phyloP scores from a whole-genome alignment of 2,888 invertebrate genomes.

The Heterodera filipjevi region DNA sequence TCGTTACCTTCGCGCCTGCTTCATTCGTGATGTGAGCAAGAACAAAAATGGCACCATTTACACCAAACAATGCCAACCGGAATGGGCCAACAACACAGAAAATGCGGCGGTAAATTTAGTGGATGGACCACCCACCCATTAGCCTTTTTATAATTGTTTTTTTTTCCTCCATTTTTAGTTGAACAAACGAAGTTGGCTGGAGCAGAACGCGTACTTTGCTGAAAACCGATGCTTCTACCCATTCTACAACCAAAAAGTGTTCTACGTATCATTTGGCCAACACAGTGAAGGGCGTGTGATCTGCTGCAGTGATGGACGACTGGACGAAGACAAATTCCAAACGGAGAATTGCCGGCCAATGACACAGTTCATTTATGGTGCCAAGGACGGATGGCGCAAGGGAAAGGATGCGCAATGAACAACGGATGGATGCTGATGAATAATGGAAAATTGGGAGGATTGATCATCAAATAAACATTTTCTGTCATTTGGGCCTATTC shows the following conservation, averaged over 20 bases:
- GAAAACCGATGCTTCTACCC: not conserved
- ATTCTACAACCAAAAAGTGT: not conserved
- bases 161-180: not conserved
- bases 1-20: not conserved
- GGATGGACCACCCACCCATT: not conserved
- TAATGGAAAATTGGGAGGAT: too few relatives aligned
- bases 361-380: not conserved
- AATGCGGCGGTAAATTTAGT: not conserved
- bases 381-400: not conserved
- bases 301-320: not conserved
- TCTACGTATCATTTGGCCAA: not conserved
- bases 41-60: not conserved
- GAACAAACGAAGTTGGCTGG: not conserved
- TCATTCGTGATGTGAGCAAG: not conserved
- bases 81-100: not conserved
- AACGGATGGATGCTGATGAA: too few relatives aligned
- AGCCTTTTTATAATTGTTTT: not conserved
- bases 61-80: not conserved
- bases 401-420: not conserved
- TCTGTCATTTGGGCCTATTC: too few relatives aligned
- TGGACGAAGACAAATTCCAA: not conserved
- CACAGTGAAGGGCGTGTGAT: not conserved
- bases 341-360: not conserved
- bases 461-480: too few relatives aligned
- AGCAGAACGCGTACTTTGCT: not conserved